Evolutionary conservation across 37 sponge, comb jelly and placozoan genomes (phyloP), one percentile per base, ranked within the genome.

Genomic region (Spongilla lacustris): DNA sequence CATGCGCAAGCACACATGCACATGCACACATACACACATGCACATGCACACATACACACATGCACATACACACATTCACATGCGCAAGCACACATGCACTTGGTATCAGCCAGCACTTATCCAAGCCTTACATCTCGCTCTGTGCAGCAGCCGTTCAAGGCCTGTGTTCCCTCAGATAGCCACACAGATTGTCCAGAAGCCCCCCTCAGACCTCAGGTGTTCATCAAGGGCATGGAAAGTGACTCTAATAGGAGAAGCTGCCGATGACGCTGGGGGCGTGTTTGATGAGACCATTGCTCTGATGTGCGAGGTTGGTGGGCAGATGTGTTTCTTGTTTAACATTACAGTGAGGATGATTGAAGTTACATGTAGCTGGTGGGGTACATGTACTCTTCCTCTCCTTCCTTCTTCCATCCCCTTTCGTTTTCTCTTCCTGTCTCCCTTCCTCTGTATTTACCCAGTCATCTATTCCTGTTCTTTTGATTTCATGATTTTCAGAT

Each of bases 191-290:
- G 33, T 96, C 10, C 77, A 86, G 68, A 79, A 83, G 41, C 26
- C 76, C 2, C 75, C 92, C 13, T 50, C 66, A 5, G 92, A 94
- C 28, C 78, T 96, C 5, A 66, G 94, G 35, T 92, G 93, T 35
- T 73, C 84, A 32, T 69, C 89, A 5, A 74, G 96, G 35, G 94
- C 96, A 13, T 96, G 96, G 96, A 96, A 97, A 73, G 96, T 97
- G 25, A 93, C 82, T 27, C 88, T 97, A 13, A 68, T 91, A 0
- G 95, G 95, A 35, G 95, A 97, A 37, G 95, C 95, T 30, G 98
- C 98, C 23, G 98, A 95, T 78, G 98, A 97, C 77, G 98, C 98
- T 46, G 98, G 98, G 8, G 98, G 98, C 68, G 96, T 93, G 73
- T 97, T 93, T 93, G 98, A 97, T 78, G 98, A 97, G 36, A 91